phyloP scores from a whole-genome alignment of 2,888 invertebrate species.

The Seira ritae region DNA sequence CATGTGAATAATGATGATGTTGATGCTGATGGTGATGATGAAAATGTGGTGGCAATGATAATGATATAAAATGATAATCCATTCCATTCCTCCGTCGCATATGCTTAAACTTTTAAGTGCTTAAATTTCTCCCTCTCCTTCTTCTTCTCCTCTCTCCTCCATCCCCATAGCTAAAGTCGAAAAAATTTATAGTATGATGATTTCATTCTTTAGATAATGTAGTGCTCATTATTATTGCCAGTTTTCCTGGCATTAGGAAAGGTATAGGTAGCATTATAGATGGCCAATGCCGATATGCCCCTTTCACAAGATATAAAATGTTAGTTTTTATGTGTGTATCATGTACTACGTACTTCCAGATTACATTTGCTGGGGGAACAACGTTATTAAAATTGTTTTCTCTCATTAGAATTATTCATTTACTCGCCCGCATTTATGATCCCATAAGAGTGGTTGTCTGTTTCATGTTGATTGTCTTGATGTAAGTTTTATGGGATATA shows the following conservation, averaged over 20 bases:
- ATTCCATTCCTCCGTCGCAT: slow-evolving; percentile 41
- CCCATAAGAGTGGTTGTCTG: slow-evolving; percentile 59
- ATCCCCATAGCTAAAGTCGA: too few relatives aligned
- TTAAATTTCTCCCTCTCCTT: neutral
- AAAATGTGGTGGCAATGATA: slow-evolving; percentile 28
- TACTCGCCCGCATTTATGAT: slow-evolving; percentile 68
- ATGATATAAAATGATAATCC: slow-evolving; percentile 57
- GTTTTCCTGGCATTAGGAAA: neutral
- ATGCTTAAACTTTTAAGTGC: slow-evolving; percentile 56
- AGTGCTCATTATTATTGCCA: slow-evolving; percentile 45
- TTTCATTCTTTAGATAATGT: too few relatives aligned
- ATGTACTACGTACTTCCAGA: slow-evolving; percentile 32
- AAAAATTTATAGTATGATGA: slow-evolving; percentile 35
- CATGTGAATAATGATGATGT: too few relatives aligned
- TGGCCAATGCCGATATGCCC: slow-evolving; percentile 37
- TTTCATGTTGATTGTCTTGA: slow-evolving; percentile 61
- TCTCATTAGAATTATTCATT: slow-evolving; percentile 69
- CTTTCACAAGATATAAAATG: too few relatives aligned
- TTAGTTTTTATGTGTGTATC: slow-evolving; percentile 3
- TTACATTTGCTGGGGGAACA: slow-evolving; percentile 46
- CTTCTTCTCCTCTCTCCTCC: too few relatives aligned
- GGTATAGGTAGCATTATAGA: slow-evolving; percentile 3
- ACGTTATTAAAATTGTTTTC: slow-evolving; percentile 70
- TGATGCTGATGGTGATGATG: too few relatives aligned
- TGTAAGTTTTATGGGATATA: slow-evolving; percentile 64